These are phyloP conservation scores for Epizoanthus stellaris DNA, from an alignment of 92 coral and sea anemone species.

Conservation along the genomic window DNA sequence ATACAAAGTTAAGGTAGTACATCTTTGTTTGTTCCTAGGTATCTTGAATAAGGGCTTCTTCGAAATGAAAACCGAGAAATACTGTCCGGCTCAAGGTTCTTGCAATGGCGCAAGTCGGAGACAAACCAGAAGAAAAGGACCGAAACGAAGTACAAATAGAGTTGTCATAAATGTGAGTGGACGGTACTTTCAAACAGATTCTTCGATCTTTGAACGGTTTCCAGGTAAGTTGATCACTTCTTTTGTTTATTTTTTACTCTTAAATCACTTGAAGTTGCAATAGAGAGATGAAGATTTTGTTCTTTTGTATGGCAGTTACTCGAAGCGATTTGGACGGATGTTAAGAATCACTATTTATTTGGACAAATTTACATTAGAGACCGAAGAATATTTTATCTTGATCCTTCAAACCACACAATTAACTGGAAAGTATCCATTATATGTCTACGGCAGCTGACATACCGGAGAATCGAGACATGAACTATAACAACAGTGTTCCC, in stretches of 20 bases:
- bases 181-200: constrained; percentile 76
- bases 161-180: constrained; percentile 94
- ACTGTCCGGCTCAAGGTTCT: neutral
- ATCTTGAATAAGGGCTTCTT: neutral
- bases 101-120: constrained; percentile 15
- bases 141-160: constrained; percentile 16
- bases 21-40: neutral
- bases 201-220: constrained; percentile 74
- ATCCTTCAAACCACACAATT: constrained; percentile 32
- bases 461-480: neutral
- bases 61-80: constrained; percentile 10
- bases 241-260: neutral
- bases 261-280: neutral
- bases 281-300: neutral
- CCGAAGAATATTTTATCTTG: neutral
- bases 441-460: constrained; percentile 6
- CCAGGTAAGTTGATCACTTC: constrained; percentile 71
- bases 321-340: neutral
- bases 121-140: constrained; percentile 45
- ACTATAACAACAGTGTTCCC: neutral
- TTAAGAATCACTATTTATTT: neutral
- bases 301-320: neutral
- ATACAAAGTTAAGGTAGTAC: neutral
- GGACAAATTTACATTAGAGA: constrained; percentile 3
- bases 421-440: neutral